Base-by-base conservation (phyloP, 2,113 vertebrate species). In the Elachura formosa region DNA sequence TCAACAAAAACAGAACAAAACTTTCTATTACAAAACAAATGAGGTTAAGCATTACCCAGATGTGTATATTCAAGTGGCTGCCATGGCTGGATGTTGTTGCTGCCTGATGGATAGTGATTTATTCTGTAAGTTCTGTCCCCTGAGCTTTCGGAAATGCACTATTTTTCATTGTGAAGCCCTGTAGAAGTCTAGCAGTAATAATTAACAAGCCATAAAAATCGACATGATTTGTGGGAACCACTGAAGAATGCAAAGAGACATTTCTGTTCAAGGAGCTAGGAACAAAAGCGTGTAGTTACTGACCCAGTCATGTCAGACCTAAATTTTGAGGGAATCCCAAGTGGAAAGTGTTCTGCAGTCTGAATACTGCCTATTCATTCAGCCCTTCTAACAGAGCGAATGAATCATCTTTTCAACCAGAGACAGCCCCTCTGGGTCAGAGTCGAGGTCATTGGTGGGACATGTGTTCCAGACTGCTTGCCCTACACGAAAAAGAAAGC, bases 311-410 rank as follows among this genome's bases (percentile, higher is more conserved):
- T 78, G 95, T 94, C 96, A 97, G 90, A 90, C 62, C 59, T 96
- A 77, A 94, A 94, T 95, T 96, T 69, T 96, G 88, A 97, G 84
- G 92, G 93, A 96, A 97, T 97, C 93, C 94, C 92, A 97, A 93
- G 94, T 91, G 88, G 87, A 94, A 95, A 95, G 84, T 29, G 31
- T 84, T 95, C 48, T 82, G 46, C 64, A 59, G 74, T 28, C 73
- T 96, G 93, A 95, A 93, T 86, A 63, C 80, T 87, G 87, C 89
- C 94, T 96, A 93, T 96, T 94, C 95, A 94, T 95, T 92, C 92
- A 95, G 14, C 66, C 94, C 89, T 90, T 55, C 85, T 84, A 61
- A 84, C 87, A 61, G 46, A 84, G 52, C 80, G 83, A 97, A 94
- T 86, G 95, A 97, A 94, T 91, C 76, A 94, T 90, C 83, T 97